Percentiles rank a stretch among this genome's conserved stretches.
Evolutionary conservation across 2,797 vertebrate genomes (phyloP).

Genomic region (Scleropages formosus): DNA sequence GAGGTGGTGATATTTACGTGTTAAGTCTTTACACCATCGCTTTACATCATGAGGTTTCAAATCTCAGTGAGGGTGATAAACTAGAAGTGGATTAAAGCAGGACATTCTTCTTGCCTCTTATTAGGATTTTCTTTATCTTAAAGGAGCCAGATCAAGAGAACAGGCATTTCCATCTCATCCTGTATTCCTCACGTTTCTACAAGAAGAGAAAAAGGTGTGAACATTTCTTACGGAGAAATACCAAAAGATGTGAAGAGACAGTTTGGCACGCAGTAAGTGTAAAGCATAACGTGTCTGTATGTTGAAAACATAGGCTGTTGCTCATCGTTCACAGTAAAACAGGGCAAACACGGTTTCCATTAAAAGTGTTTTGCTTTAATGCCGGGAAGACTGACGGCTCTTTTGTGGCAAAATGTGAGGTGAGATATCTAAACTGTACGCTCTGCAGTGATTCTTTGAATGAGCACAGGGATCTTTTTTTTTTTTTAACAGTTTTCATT

Average conservation of each 20-base stretch:
- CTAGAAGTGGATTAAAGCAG: conserved; percentile 2
- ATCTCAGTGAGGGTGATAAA: conserved; percentile 9
- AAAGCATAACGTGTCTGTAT: not conserved
- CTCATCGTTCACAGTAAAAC: not conserved
- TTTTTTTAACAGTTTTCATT: not conserved
- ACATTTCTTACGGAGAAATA: not conserved
- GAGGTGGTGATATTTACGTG: conserved; percentile 26
- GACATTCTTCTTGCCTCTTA: not conserved
- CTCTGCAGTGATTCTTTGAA: too few species aligned
- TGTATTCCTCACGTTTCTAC: conserved; percentile 7
- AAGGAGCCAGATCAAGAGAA: not conserved
- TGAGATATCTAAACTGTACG: not conserved
- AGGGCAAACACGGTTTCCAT: not conserved
- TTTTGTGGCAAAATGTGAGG: not conserved
- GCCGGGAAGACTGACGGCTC: not conserved
- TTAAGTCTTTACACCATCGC: not conserved
- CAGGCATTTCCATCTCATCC: conserved; percentile 2
- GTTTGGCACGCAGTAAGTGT: not conserved
- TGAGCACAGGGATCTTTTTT: not conserved
- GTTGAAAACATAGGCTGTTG: not conserved
- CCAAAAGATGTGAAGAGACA: conserved; percentile 7
- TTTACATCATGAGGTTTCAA: not conserved
- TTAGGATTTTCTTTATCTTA: not conserved
- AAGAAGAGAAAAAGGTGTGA: not conserved
- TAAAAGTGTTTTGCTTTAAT: not conserved